Evolutionary conservation across 1,140 invertebrate species (phyloP), one percentile per base, ranked within the genome.

Genomic region (Cotesia chilonis): DNA sequence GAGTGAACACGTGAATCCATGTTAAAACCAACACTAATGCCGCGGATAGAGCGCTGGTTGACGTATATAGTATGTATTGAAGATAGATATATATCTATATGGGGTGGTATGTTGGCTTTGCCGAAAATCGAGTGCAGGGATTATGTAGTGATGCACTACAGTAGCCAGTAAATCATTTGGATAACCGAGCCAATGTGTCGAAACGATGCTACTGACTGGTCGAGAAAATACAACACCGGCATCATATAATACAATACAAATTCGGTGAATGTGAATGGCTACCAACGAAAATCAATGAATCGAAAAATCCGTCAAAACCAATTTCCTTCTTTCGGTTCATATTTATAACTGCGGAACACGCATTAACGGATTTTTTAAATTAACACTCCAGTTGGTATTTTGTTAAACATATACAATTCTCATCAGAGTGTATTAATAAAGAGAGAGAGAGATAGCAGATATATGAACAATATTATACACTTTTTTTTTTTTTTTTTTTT

Each of bases 81-180:
- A 28, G 1, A 71, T 52, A 57, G 20, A 57, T 20, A 59, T 59
- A 28, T 35, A 60, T 47, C 52, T 68, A 72, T 55, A 67, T 63
- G 55, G 65, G 64, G 59, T 41, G 57, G 54, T 67, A 59, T 37
- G 35, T 14, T 35, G 70, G 70, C 63, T 71, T 55, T 71, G 36
- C 52, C 52, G 65, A 72, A 72, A 72, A 72, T 72, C 71, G 65
- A 72, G 71, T 72, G 57, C 20, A 52, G 5, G 65, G 57, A 72
- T 72, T 72, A 68, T 67, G 63, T 72, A 28, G 70, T 67, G 64
- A 72, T 72, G 70, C 63, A 72, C 70, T 72, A 65, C 47, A 36
- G 35, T 65, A 51, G 63, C 54, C 63, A 65, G 52, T 72, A 72
- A 72, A 72, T 72, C 64, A 67, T 72, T 52, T 36, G 70, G 52